These are phyloP conservation scores for Pristionchus japonicus DNA, from an alignment of 2,888 invertebrate genomes.

Conservation along the genomic window DNA sequence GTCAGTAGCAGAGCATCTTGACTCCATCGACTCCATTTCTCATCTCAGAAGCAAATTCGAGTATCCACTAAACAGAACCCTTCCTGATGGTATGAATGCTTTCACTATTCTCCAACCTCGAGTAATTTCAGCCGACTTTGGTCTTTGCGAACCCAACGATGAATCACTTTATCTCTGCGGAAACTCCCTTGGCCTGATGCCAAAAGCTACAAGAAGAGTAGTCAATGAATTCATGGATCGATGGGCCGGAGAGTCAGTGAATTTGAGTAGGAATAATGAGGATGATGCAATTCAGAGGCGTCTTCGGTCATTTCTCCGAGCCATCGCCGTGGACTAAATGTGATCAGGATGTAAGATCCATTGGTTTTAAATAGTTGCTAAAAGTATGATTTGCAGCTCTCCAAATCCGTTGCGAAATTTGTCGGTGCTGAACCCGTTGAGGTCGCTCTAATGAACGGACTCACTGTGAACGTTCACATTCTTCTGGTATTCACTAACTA, in stretches of 20 bases:
- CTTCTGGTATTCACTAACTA: too few relatives aligned
- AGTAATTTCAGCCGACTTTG: slow-evolving; percentile 55
- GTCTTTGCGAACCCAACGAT: slow-evolving; percentile 73
- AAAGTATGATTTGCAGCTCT: too few relatives aligned
- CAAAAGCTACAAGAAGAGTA: slow-evolving; percentile 76
- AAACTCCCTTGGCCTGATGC: slow-evolving; percentile 80
- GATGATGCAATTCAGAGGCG: slow-evolving; percentile 66
- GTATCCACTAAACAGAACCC: slow-evolving; percentile 65
- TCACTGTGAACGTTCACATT: slow-evolving; percentile 80
- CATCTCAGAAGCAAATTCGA: slow-evolving; percentile 65
- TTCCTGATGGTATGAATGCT: slow-evolving; percentile 68
- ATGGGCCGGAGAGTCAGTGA: slow-evolving; percentile 75
- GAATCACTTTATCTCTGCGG: slow-evolving; percentile 80
- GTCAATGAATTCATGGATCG: slow-evolving; percentile 77
- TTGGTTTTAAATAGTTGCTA: neutral
- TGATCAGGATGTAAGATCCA: slow-evolving; percentile 74
- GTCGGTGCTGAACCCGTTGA: slow-evolving; percentile 77
- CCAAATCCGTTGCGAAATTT: slow-evolving; percentile 54
- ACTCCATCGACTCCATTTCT: neutral
- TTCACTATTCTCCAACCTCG: neutral
- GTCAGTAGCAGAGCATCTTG: slow-evolving; percentile 23
- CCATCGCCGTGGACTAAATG: slow-evolving; percentile 77
- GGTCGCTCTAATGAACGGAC: slow-evolving; percentile 79
- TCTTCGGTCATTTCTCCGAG: slow-evolving; percentile 75
- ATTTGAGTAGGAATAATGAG: too few relatives aligned